Evolutionary conservation across 2,888 invertebrate species (phyloP).

Genomic region (Crossocerus cetratus): DNA sequence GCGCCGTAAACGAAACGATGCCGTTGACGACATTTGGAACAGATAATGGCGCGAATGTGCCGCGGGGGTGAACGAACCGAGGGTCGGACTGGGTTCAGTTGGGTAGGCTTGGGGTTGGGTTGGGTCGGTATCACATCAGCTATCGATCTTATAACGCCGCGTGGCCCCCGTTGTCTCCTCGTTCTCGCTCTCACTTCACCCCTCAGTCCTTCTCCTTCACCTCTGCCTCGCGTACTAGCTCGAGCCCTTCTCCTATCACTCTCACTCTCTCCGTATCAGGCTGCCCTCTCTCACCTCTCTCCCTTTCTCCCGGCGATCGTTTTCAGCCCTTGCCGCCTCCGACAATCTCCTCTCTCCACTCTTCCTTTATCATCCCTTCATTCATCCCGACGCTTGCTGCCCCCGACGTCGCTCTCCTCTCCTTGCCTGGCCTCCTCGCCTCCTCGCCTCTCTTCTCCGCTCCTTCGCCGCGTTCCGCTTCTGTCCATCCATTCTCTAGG

Average conservation of each 20-base stretch:
- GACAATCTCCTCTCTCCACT: conserved; percentile 22
- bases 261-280: conserved; percentile 25
- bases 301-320: conserved; percentile 17
- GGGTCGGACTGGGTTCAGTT: conserved; percentile 71
- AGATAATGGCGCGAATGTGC: conserved; percentile 77
- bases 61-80: conserved; percentile 77
- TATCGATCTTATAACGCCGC: conserved; percentile 77
- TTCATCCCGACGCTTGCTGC: conserved; percentile 19
- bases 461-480: conserved; percentile 20
- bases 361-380: conserved; percentile 40
- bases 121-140: conserved; percentile 76
- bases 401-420: conserved; percentile 19
- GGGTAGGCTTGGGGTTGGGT: conserved; percentile 63
- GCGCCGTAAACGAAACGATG: conserved; percentile 75
- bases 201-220: conserved; percentile 41
- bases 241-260: conserved; percentile 12
- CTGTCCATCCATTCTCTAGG: conserved; percentile 33
- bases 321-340: conserved; percentile 24
- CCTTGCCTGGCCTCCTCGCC: conserved; percentile 35
- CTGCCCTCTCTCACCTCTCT: conserved; percentile 18
- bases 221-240: conserved; percentile 1
- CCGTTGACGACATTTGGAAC: conserved; percentile 76
- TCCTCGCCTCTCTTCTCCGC: conserved; percentile 27
- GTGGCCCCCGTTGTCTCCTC: conserved; percentile 71
- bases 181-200: conserved; percentile 54